Evolutionary conservation across 2,113 vertebrate genomes (phyloP), one percentile per base, ranked within the genome.

Genomic region (Python bivittatus): DNA sequence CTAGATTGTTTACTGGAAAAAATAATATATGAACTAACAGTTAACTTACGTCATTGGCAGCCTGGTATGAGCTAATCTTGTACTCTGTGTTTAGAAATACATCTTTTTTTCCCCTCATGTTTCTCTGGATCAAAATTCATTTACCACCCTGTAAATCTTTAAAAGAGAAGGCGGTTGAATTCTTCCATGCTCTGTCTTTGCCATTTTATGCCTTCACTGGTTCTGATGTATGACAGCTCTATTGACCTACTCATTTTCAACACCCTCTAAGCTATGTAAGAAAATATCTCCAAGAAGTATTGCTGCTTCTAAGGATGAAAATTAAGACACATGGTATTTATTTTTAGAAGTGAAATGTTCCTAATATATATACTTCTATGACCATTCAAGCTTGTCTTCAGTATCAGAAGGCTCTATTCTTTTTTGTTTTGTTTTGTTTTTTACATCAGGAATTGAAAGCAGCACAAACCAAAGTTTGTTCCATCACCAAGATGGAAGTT

Each of bases 331-430:
- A 20, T 53, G 8, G 4, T 11, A 56, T 27, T 23, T 56, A 88
- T 56, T 91, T 84, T 88, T 53, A 10, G 48, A 56, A 58, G 27
- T 38, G 33, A 44, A 22, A 5, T 1, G 88, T 84, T 48, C n/a
- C 23, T 17, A 29, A 13, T 7, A 25, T 84, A 90, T 84, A 6
- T n/a, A 13, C 22, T 57, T 13, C 52, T 88, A 6, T 44, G 29
- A 15, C 29, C 54, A 20, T 17, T 8, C 3, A 0, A 0, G 0
- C 1, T 20, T 52, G 7, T 0, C 84, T 83, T 84, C 29, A 86
- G 3, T 1, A 91, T 72, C 86, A 1, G 22, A 83, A 92, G 15
- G 22, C 0, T 1, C 15, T 5, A 22, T 85, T 15, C 60, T 15
- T 52, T 48, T 48, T 48, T 48, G 44, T 48, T 48, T 48, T 48